Conservation (phyloP, 2,888 invertebrate species). For the Alentia gelatinosa region DNA sequence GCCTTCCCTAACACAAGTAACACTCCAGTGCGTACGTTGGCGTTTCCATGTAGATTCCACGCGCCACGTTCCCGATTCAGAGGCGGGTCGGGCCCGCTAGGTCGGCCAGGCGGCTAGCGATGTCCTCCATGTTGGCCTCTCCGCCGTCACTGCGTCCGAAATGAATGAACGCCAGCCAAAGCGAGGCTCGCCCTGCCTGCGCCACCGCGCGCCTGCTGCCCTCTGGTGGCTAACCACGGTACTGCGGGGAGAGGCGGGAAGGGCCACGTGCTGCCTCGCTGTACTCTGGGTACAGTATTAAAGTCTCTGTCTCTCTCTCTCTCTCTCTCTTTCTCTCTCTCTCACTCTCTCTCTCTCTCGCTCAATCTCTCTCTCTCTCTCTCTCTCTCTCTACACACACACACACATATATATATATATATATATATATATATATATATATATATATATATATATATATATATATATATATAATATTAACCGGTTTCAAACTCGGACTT, state of each 20-base stretch:
- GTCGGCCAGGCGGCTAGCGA: neutral
- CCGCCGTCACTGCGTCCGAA: neutral
- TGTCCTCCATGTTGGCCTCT: neutral
- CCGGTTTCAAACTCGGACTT: too few species aligned
- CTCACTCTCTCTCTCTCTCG: neutral
- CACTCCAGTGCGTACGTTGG: neutral
- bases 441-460: too few species aligned
- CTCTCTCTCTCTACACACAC: neutral
- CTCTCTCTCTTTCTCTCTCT: neutral
- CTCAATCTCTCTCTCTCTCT: neutral
- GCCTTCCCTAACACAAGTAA: neutral
- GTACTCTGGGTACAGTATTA: neutral
- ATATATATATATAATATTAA: too few species aligned
- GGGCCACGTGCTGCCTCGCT: neutral
- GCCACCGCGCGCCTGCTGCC: neutral
- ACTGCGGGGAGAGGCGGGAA: neutral
- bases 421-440: too few species aligned
- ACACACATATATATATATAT: too few species aligned
- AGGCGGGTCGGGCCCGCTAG: neutral
- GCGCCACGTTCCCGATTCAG: neutral
- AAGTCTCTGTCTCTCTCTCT: neutral
- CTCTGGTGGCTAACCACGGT: neutral
- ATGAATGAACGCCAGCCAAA: slow-evolving; percentile 3
- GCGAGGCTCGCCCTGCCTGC: neutral
- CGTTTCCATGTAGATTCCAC: neutral